Evolutionary conservation across 2,797 vertebrate species (phyloP).

Genomic region (Halcyon chelicuti): DNA sequence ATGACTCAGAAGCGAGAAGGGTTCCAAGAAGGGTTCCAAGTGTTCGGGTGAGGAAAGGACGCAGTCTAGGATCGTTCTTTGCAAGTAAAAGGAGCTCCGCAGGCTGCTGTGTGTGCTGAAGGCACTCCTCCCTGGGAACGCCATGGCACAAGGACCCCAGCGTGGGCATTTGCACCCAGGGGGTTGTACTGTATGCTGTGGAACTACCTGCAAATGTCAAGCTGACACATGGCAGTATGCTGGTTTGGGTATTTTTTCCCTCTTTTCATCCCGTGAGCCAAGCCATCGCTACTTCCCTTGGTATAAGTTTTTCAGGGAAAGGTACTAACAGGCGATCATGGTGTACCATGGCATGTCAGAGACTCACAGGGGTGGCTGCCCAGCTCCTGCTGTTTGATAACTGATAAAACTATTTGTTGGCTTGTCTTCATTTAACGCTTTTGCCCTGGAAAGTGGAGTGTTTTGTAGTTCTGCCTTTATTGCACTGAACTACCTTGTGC

Average conservation of each 20-base stretch:
- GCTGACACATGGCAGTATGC: neutral
- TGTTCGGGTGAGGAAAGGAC: neutral
- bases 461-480: neutral
- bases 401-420: neutral
- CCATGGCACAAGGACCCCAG: fast-evolving
- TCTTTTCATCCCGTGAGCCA: neutral
- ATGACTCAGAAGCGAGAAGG: conserved; percentile 23
- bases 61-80: neutral
- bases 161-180: fast-evolving
- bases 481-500: neutral
- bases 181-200: fast-evolving
- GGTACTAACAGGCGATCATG: fast-evolving
- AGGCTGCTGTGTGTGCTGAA: neutral
- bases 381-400: neutral
- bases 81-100: neutral
- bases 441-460: neutral
- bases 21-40: conserved; percentile 52
- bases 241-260: neutral
- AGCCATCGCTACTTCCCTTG: neutral
- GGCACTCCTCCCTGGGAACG: fast-evolving
- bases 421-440: neutral
- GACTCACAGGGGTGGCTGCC: neutral
- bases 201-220: neutral
- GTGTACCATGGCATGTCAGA: neutral
- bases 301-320: neutral